A percentile compares a stretch with the other conserved stretches of the same genome.
phyloP scores from a whole-genome alignment of 2,888 invertebrate species.

The Mimachlamys varia region DNA sequence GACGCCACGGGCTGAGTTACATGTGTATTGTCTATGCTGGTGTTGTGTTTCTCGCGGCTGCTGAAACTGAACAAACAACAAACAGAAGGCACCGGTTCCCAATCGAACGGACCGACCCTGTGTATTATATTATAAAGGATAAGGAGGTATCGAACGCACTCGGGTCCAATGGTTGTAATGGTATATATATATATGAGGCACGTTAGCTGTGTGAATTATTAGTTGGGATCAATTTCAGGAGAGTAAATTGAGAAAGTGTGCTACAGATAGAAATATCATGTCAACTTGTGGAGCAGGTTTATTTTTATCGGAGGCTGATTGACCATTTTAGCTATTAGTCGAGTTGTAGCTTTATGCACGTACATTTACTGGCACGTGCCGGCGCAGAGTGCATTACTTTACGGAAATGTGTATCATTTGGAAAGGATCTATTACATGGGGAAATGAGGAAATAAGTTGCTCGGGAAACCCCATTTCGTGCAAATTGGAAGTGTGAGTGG shows the following conservation, averaged over 20 bases:
- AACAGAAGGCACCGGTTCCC: conserved; percentile 34
- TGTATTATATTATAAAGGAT: neutral
- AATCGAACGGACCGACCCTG: conserved; percentile 27
- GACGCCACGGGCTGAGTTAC: neutral
- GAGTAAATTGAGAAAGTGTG: conserved; percentile 13
- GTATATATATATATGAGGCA: neutral
- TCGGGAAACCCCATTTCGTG: neutral
- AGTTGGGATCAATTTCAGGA: neutral
- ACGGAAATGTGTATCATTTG: conserved; percentile 17
- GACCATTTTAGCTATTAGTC: conserved; percentile 12
- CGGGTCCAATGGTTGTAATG: neutral
- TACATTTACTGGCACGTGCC: conserved; percentile 20
- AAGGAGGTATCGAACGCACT: conserved; percentile 32
- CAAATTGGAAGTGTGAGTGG: neutral
- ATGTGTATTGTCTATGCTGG: conserved; percentile 10
- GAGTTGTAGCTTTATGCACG: conserved; percentile 7
- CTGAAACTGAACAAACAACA: conserved; percentile 36
- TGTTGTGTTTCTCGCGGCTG: conserved; percentile 31
- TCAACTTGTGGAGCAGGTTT: neutral
- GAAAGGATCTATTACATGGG: conserved; percentile 24
- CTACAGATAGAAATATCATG: conserved; percentile 24
- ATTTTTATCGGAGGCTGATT: conserved; percentile 1
- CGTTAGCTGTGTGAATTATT: conserved; percentile 19
- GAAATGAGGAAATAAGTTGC: conserved; percentile 10
- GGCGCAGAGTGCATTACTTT: conserved; percentile 1